A percentile compares a stretch with the other conserved stretches of the same genome.
Evolutionary conservation across 2,797 vertebrate species (phyloP).

Genomic region (Thunnus albacares): DNA sequence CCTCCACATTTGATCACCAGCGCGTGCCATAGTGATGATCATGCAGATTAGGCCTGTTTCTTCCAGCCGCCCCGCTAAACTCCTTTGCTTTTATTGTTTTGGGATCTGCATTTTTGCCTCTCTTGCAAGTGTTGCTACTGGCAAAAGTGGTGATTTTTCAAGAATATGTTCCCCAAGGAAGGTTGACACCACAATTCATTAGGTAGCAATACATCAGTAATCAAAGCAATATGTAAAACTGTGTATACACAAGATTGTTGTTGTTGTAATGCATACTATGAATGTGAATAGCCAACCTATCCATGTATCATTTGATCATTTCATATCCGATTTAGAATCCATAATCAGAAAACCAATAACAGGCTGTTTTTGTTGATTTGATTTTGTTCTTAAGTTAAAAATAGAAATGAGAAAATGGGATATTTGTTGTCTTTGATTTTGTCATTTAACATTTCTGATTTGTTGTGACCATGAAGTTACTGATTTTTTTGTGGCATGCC

Average conservation of each 20-base stretch:
- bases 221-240: constrained; percentile 7
- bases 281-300: not conserved
- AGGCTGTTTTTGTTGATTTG: no score
- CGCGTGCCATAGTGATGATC: constrained; percentile 79
- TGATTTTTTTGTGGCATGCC: no score
- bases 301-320: no score
- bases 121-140: constrained; percentile 43
- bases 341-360: no score
- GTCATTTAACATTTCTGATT: no score
- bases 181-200: constrained; percentile 17
- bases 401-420: no score
- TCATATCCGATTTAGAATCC: no score
- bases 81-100: constrained; percentile 63
- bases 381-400: no score
- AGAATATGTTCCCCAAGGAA: constrained; percentile 14
- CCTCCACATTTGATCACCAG: constrained; percentile 80
- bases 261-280: not conserved
- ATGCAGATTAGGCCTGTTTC: constrained; percentile 80
- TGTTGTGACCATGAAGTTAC: no score
- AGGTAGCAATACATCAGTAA: not conserved
- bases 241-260: not conserved
- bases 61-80: constrained; percentile 68
- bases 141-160: constrained; percentile 26
- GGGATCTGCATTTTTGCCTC: constrained; percentile 49
- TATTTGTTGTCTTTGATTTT: no score